A percentile compares a stretch with the other conserved stretches of the same genome.
phyloP scores from a whole-genome alignment of 1,140 invertebrate genomes.

The Melanaphis sacchari region DNA sequence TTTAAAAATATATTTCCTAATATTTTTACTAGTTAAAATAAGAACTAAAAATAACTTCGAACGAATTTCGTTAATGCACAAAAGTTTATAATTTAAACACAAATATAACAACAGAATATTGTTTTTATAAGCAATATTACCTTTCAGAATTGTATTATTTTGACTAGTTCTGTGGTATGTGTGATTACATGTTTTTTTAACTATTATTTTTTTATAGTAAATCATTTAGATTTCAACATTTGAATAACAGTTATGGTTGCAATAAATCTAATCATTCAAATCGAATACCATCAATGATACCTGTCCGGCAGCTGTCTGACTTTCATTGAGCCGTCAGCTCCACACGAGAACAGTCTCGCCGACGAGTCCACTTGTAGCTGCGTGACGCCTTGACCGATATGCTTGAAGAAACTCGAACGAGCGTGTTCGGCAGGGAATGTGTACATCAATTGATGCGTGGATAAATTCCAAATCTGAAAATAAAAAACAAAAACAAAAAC shows the following conservation, averaged over 20 bases:
- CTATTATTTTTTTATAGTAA: neutral
- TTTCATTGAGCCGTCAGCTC: conserved; percentile 98
- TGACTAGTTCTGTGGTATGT: conserved; percentile 47
- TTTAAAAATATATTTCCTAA: conserved; percentile 37
- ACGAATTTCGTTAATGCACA: neutral
- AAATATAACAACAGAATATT: conserved; percentile 23
- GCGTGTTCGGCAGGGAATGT: conserved; percentile 93
- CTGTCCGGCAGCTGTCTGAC: conserved; percentile 58
- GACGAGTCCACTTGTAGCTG: conserved; percentile 89
- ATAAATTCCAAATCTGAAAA: conserved; percentile 88
- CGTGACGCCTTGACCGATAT: conserved; percentile 94
- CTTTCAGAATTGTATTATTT: conserved; percentile 30
- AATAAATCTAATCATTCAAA: neutral
- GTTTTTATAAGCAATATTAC: conserved; percentile 30
- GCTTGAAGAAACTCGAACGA: conserved; percentile 92
- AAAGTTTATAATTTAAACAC: conserved; percentile 34
- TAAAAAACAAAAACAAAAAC: neutral
- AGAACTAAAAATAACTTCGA: neutral
- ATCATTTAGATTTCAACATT: neutral
- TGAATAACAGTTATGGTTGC: neutral
- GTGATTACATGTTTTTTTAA: conserved; percentile 1
- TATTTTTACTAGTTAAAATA: conserved; percentile 44
- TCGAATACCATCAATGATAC: conserved; percentile 33
- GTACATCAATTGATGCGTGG: conserved; percentile 81
- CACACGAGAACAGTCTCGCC: conserved; percentile 93